Base-by-base conservation (phyloP, 2,888 invertebrate genomes). In the Netelia inedita region DNA sequence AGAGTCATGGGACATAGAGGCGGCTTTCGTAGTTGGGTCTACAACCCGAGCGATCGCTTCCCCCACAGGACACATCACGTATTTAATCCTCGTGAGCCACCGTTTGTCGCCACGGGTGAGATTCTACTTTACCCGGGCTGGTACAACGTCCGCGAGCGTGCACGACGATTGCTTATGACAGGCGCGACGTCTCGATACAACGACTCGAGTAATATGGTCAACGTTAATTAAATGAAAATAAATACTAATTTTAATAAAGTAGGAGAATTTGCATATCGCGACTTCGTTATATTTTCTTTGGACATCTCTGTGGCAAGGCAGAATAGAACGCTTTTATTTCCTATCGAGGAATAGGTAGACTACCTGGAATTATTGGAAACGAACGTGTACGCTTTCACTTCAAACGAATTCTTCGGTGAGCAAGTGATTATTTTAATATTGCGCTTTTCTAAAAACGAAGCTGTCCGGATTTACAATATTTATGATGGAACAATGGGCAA, bases 101-200 rank as follows among this genome's bases (percentile, higher is more conserved):
- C 84, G 84, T 80, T 84, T 68, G 73, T 81, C 84, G 80, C 84
- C 76, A 55, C 84, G 84, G 84, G 84, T 84, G 81, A 81, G 76
- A 78, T 80, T 78, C 81, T 78, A 57, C 72, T 41, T 76, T 76
- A 55, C 76, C 55, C 16, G 55, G 41, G 57, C 55, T 55, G 35
- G n/a, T 21, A 43, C 68, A 66, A 59, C n/a, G n/a, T 61, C 14
- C 46, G 23, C 23, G 69, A 14, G 46, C 46, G 19, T 9, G 23
- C 23, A 23, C 21, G 66, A 35, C 21, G 65, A 75, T 73, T 55
- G 46, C 43, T 61, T 59, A 21, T 80, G 83, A 84, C 76, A 55
- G 61, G 61, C 21, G 9, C 68, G 68, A 81, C 73, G 76, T 80
- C 28, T 55, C 73, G 80, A 84, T 81, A 76, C 75, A 78, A 79